These are phyloP conservation scores for Drosophila jambulina DNA, from an alignment of 1,140 invertebrate genomes.

Conservation along the genomic window DNA sequence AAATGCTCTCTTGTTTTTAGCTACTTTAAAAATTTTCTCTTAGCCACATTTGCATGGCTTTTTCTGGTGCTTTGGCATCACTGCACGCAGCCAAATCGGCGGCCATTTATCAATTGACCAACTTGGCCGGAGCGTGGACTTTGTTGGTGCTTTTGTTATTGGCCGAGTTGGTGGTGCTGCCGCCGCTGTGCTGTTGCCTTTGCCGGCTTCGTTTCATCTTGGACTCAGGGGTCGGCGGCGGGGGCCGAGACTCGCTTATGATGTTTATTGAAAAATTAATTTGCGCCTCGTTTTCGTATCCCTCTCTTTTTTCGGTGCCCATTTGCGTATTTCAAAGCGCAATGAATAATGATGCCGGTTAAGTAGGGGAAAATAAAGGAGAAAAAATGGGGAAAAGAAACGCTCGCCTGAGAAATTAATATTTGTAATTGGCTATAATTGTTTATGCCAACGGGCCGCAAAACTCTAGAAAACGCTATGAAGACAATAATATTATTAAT, in stretches of 20 bases:
- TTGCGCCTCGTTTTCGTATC: slow-evolving; percentile 72
- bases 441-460: slow-evolving; percentile 68
- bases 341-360: slow-evolving; percentile 76
- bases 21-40: neutral
- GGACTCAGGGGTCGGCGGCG: slow-evolving; percentile 18
- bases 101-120: slow-evolving; percentile 79
- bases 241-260: slow-evolving; percentile 64
- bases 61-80: slow-evolving; percentile 1
- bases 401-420: slow-evolving; percentile 80
- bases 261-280: slow-evolving; percentile 84
- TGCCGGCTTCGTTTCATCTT: slow-evolving; percentile 76
- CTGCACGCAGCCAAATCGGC: slow-evolving; percentile 63
- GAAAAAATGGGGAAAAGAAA: slow-evolving; percentile 31
- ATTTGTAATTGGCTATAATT: slow-evolving; percentile 83
- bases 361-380: slow-evolving; percentile 43
- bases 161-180: slow-evolving; percentile 47
- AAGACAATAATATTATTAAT: slow-evolving; percentile 62
- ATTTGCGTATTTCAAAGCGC: slow-evolving; percentile 82
- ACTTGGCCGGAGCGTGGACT: slow-evolving; percentile 52
- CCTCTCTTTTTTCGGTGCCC: slow-evolving; percentile 55
- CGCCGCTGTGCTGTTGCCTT: slow-evolving; percentile 40
- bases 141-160: slow-evolving; percentile 62
- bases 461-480: slow-evolving; percentile 30
- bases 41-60: neutral
- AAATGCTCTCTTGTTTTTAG: neutral